Percentiles rank a stretch among this genome's conserved stretches.
These are phyloP conservation scores for Pardosa pseudoannulata DNA, from an alignment of 2,888 invertebrate species.

Conservation along the genomic window DNA sequence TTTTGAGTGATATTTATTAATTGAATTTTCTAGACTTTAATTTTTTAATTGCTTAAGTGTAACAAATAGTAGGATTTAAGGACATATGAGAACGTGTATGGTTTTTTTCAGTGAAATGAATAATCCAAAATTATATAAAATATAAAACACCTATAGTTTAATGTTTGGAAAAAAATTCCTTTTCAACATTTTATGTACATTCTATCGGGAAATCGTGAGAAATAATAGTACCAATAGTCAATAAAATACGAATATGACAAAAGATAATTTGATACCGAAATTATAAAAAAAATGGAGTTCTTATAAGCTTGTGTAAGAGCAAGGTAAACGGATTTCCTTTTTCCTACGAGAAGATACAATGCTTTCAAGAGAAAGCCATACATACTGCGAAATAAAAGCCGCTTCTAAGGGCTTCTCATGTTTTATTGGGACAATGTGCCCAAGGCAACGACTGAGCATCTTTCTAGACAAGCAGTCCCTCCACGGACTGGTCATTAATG, in stretches of 20 bases:
- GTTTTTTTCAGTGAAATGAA: too few relatives aligned
- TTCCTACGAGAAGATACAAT: slow-evolving; percentile 22
- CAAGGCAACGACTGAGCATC: slow-evolving; percentile 29
- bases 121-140: too few relatives aligned
- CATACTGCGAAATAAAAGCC: slow-evolving; percentile 42
- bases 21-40: too few relatives aligned
- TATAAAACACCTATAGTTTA: too few relatives aligned
- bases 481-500: slow-evolving; percentile 63
- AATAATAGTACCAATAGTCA: background rate
- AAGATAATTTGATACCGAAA: background rate
- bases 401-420: slow-evolving; percentile 47
- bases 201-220: background rate
- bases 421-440: slow-evolving; percentile 63
- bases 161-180: too few relatives aligned
- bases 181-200: too few relatives aligned
- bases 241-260: background rate
- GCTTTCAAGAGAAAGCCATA: slow-evolving; percentile 47
- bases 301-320: slow-evolving; percentile 23
- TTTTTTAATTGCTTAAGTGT: too few relatives aligned
- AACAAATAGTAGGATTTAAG: too few relatives aligned
- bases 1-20: too few relatives aligned
- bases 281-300: slow-evolving; percentile 22
- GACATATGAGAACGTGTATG: too few relatives aligned
- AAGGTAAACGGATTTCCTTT: slow-evolving; percentile 28
- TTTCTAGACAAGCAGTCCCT: slow-evolving; percentile 41